These are phyloP conservation scores for Campoletis raptor DNA, from an alignment of 2,888 invertebrate genomes.

Conservation along the genomic window DNA sequence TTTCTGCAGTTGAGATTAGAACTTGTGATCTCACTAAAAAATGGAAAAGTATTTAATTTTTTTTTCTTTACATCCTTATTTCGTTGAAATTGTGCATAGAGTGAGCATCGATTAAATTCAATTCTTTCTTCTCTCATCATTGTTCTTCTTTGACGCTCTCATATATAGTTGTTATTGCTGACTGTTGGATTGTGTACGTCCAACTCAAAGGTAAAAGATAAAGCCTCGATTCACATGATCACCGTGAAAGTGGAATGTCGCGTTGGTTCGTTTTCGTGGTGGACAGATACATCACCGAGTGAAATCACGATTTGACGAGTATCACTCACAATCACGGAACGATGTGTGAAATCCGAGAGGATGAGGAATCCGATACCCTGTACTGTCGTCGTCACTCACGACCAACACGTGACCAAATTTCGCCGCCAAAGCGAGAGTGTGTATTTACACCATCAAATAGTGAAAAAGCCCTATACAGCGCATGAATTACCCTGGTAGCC, in stretches of 20 bases:
- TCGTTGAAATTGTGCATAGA: background rate
- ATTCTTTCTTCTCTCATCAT: constrained; percentile 29
- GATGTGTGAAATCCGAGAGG: constrained; percentile 56
- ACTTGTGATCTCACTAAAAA: too few species aligned
- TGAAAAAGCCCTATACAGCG: constrained; percentile 12
- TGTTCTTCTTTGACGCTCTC: constrained; percentile 19
- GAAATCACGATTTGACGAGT: constrained; percentile 62
- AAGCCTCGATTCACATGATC: constrained; percentile 13
- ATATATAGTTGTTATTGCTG: constrained; percentile 10
- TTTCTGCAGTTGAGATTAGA: too few species aligned
- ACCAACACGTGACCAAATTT: constrained; percentile 63
- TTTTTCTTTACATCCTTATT: background rate
- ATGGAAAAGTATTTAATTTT: too few species aligned
- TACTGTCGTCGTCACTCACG: constrained; percentile 59
- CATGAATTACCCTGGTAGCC: background rate
- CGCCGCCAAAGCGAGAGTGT: constrained; percentile 30
- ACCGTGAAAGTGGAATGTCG: constrained; percentile 36
- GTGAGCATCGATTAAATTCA: background rate
- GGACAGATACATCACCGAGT: constrained; percentile 48
- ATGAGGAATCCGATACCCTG: constrained; percentile 46
- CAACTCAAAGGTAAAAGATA: constrained; percentile 17
- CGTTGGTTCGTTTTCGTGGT: constrained; percentile 38
- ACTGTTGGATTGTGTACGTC: constrained; percentile 9
- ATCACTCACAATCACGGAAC: constrained; percentile 47
- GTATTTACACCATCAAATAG: constrained; percentile 18